Evolutionary conservation across 1,140 invertebrate species (phyloP), one percentile per base, ranked within the genome.

Genomic region (Leptinotarsa lineolata): DNA sequence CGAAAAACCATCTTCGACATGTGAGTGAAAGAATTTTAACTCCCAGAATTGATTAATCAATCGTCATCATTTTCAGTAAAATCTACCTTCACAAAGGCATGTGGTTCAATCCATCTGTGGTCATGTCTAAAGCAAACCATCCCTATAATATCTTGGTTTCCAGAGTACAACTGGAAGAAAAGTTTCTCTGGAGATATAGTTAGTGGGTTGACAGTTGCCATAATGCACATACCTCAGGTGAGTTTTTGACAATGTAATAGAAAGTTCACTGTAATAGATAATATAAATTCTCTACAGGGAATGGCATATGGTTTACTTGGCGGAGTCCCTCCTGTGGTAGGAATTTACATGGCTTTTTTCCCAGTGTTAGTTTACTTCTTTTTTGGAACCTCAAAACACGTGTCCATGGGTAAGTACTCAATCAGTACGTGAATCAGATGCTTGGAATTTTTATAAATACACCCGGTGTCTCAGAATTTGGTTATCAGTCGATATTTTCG

Each of bases 331-430:
- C 93, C 97, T 0, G 92, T 97, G 44, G 90, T 93, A 70, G 97
- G 97, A 5, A 89, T 99, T 3, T 98, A 98, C 84, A 96, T 97
- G 89, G 96, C 95, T 0, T 95, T 98, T 79, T 97, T 98, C 85
- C 95, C 96, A 3, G 92, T 95, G 0, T 83, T 98, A 1, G 87
- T 97, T 5, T 99, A 99, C 83, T 90, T 94, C 68, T 85, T 98
- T 63, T 90, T 98, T 71, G 97, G 96, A 39, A 97, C 96, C 6
- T 98, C 96, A 1, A 89, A 90, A 63, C 97, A 98, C 80, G 91
- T 95, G 20, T 98, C 96, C 2, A 93, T 98, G 86, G 97, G 97
- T 88, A 87, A 86, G 70, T 76, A 70, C 6, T 30, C 6, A 8
- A 30, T 30, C 24, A 30, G 6, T 30, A 30, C 24, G 4, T 8